These are phyloP conservation scores for Bibio marci DNA, from an alignment of 2,888 invertebrate genomes.

Conservation along the genomic window DNA sequence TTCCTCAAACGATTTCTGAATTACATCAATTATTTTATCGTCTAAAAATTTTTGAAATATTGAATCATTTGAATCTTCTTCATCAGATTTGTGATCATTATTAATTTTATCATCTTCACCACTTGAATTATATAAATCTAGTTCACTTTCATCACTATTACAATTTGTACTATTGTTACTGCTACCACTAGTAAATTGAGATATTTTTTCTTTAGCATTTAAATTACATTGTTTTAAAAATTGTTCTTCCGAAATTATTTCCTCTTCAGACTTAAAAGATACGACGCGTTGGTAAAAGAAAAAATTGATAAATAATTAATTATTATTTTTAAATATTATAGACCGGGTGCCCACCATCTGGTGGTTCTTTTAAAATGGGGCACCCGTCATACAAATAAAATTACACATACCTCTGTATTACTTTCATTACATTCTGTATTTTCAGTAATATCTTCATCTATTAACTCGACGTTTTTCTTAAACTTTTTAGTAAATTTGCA, in stretches of 20 bases:
- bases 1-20: neutral
- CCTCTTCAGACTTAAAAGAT: constrained; percentile 16
- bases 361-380: too few relatives aligned
- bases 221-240: constrained; percentile 22
- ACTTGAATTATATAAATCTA: neutral
- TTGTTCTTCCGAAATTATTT: constrained; percentile 21
- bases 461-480: too few relatives aligned
- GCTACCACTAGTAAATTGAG: constrained; percentile 17
- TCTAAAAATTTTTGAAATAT: neutral
- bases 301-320: neutral
- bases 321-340: too few relatives aligned
- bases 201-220: constrained; percentile 19
- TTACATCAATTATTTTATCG: neutral
- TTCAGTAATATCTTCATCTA: too few relatives aligned
- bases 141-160: constrained; percentile 19
- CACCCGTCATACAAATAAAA: too few relatives aligned
- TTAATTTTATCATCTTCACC: neutral
- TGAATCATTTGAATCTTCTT: constrained; percentile 1
- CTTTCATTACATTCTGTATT: too few relatives aligned
- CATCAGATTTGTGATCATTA: neutral
- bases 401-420: too few relatives aligned
- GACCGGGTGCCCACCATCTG: too few relatives aligned
- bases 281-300: neutral
- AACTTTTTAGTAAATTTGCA: too few relatives aligned
- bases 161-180: constrained; percentile 15